A percentile compares a stretch with the other conserved stretches of the same genome.
These are phyloP conservation scores for Theonella swinhoei DNA, from an alignment of 37 sponge, comb jelly and placozoan genomes.

Conservation along the genomic window DNA sequence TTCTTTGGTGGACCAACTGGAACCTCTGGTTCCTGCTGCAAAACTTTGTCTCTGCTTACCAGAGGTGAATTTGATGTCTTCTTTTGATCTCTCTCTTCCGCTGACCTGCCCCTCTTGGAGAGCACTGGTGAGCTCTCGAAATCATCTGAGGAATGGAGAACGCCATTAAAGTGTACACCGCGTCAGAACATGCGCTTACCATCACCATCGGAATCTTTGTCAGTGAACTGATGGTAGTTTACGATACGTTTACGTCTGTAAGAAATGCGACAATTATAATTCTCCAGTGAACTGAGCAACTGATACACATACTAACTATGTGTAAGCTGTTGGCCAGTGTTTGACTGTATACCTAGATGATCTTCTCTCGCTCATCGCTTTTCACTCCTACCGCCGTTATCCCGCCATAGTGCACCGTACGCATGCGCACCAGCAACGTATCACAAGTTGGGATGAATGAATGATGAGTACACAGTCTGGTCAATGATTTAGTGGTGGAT, in stretches of 20 bases:
- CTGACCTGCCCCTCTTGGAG: neutral
- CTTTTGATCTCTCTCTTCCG: no score
- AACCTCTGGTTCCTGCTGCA: no score
- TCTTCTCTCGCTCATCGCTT: neutral
- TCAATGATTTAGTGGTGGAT: no score
- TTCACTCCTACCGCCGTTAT: neutral
- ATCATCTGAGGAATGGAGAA: neutral
- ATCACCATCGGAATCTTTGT: neutral
- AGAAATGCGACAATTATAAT: no score
- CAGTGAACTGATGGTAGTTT: neutral
- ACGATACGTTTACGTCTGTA: neutral
- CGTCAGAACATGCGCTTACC: neutral
- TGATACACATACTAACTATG: no score
- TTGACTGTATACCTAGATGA: constrained; percentile 7
- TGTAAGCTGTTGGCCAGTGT: no score
- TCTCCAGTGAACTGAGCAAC: no score
- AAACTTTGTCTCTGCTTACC: no score
- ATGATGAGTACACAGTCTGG: neutral
- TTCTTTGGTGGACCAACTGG: constrained; percentile 6
- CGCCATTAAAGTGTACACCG: neutral
- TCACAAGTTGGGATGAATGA: neutral
- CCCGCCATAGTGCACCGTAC: neutral
- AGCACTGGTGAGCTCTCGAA: neutral
- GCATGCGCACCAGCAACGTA: neutral
- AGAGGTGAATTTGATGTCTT: no score